phyloP scores from a whole-genome alignment of 2,888 invertebrate species.

The Ennomos fuscantarius region DNA sequence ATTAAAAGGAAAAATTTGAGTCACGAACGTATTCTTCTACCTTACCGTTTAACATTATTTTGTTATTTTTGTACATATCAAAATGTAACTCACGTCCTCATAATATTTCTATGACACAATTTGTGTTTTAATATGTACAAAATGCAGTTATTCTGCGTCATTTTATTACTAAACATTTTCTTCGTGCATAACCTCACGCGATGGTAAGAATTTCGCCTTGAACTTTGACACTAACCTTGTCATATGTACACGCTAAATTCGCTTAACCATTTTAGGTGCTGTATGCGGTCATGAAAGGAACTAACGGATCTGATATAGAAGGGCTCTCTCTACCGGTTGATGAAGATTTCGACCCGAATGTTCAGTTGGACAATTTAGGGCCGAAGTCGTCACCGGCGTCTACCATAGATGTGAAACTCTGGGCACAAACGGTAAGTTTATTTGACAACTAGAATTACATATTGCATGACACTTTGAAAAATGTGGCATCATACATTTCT shows the following conservation, averaged over 20 bases:
- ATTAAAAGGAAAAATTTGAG: no score
- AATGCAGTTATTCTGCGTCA: conserved; percentile 15
- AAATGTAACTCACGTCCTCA: no score
- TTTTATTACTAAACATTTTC: conserved; percentile 13
- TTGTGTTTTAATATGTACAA: background rate
- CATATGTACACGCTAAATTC: conserved; percentile 18
- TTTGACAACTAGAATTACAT: conserved; percentile 1
- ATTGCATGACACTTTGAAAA: background rate
- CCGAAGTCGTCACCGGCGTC: conserved; percentile 76
- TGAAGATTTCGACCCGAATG: conserved; percentile 90
- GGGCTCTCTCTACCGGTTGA: conserved; percentile 83
- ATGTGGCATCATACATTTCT: conserved; percentile 2
- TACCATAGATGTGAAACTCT: conserved; percentile 79
- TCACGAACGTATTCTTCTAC: no score
- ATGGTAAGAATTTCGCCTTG: conserved; percentile 17
- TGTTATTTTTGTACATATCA: no score
- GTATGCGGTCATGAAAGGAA: conserved; percentile 85
- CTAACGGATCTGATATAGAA: conserved; percentile 79
- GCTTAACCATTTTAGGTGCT: conserved; percentile 75
- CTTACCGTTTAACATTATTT: no score
- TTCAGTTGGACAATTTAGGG: conserved; percentile 88
- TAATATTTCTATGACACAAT: no score
- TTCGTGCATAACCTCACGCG: conserved; percentile 16
- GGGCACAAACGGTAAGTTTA: conserved; percentile 77
- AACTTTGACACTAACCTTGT: conserved; percentile 21